A percentile compares a stretch with the other conserved stretches of the same genome.
phyloP scores from a whole-genome alignment of 1,140 invertebrate species.

The Drosophila pseudoananassae region DNA sequence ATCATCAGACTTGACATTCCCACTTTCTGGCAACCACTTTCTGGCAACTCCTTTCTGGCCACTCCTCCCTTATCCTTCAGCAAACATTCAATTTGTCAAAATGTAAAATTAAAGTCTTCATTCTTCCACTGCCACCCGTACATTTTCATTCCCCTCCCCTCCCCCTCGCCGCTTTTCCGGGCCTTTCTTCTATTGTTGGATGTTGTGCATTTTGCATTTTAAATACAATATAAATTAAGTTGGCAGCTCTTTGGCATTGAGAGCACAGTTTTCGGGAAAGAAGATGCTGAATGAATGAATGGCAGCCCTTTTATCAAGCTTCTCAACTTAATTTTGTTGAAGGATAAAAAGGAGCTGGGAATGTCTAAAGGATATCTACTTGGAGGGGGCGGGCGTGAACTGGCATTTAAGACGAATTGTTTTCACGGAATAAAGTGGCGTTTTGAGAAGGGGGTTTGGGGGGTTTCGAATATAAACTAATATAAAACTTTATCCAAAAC shows the following conservation, averaged over 20 bases:
- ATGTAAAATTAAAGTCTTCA: constrained; percentile 64
- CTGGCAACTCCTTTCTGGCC: too few species aligned
- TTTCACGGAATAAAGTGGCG: constrained; percentile 23
- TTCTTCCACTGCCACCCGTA: background rate
- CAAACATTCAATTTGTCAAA: constrained; percentile 76
- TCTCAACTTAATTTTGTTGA: constrained; percentile 53
- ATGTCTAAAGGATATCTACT: background rate
- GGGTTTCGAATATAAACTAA: background rate
- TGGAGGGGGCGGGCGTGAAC: constrained; percentile 7
- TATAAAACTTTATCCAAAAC: too few species aligned
- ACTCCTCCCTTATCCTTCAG: background rate
- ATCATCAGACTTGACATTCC: too few species aligned
- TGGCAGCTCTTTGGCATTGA: constrained; percentile 60
- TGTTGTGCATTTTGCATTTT: constrained; percentile 67
- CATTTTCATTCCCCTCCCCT: background rate
- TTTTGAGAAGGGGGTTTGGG: background rate
- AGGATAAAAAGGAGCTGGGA: constrained; percentile 19
- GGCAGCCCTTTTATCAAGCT: constrained; percentile 62
- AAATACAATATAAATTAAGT: constrained; percentile 78
- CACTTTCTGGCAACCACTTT: too few species aligned
- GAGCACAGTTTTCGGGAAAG: constrained; percentile 46
- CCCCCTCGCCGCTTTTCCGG: background rate
- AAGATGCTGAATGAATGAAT: constrained; percentile 56
- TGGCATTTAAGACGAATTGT: constrained; percentile 42
- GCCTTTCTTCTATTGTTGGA: constrained; percentile 27